Percentiles rank a stretch among this genome's conserved stretches.
Evolutionary conservation across 2,113 vertebrate species (phyloP).

Genomic region (Sisor rabdophorus): DNA sequence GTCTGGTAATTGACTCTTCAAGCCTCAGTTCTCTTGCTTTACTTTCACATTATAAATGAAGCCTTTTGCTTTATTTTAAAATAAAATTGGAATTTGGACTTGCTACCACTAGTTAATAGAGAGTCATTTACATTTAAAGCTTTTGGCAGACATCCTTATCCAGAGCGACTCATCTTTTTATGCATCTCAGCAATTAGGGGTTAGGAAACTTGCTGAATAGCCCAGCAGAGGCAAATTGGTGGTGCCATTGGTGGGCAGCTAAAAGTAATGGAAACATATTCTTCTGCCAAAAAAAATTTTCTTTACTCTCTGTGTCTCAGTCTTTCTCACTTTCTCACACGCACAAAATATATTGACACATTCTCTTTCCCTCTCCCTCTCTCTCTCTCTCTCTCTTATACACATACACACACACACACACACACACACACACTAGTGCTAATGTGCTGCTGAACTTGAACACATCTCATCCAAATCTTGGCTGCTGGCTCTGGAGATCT

Average conservation of each 20-base stretch:
- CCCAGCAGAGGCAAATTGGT: too few species aligned
- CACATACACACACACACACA: slow-evolving; percentile 21
- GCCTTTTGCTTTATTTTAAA: background rate
- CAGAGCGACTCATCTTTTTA: too few species aligned
- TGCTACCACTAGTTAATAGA: too few species aligned
- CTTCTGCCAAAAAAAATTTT: slow-evolving; percentile 13
- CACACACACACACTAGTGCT: slow-evolving; percentile 25
- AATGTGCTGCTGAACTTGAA: slow-evolving; percentile 25
- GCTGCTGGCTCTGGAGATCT: slow-evolving; percentile 25
- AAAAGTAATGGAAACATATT: background rate
- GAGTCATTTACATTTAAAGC: too few species aligned
- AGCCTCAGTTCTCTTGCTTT: background rate
- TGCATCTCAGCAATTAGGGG: too few species aligned
- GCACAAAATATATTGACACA: background rate
- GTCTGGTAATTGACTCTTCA: background rate
- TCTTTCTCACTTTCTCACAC: background rate
- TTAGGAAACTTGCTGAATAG: too few species aligned
- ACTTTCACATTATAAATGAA: background rate
- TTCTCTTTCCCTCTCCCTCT: background rate
- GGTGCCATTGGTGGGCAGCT: background rate
- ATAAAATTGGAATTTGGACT: too few species aligned
- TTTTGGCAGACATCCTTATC: too few species aligned
- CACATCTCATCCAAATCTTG: slow-evolving; percentile 28
- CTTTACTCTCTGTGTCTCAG: background rate
- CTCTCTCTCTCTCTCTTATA: background rate